Base-by-base conservation (phyloP, 2,888 invertebrate genomes). In the Sesamia inferens region DNA sequence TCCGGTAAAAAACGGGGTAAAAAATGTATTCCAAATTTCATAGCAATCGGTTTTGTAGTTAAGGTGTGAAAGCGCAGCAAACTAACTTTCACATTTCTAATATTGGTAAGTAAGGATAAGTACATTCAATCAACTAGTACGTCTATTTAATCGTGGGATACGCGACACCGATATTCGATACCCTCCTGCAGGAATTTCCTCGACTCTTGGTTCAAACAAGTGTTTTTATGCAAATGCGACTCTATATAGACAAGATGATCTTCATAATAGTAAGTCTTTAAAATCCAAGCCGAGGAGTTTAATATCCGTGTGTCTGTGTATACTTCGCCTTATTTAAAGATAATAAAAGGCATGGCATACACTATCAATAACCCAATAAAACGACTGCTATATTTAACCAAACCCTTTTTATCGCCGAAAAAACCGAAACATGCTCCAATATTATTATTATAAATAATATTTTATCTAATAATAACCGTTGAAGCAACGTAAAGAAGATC, bases 401-500 rank as follows among this genome's bases (percentile, higher is more conserved):
- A 84, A 73, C 81, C 84, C 77, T 81, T 84, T 85, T 83, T 74
- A 81, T 69, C 70, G 71, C 14, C 66, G 65, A 85, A 80, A 77
- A 77, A 77, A 83, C 69, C 68, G 84, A 81, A 85, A 85, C 74
- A 85, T 73, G 78, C 73, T 68, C 69, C 77, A 74, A 85, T 79
- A 83, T 83, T 81, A 78, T 81, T 71, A 77, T 79, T 74, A 78
- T 79, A 79, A 74, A 76, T 83, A 82, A 85, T 77, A 83, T 79
- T 79, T 81, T 79, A 85, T 85, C 75, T 83, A 77, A 86, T 81
- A 80, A 83, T 82, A 74, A 79, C 79, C 73, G 81, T 71, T 79
- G 73, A 55, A 76, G 74, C 79, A 79, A 80, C 78, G 81, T 85
- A 81, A 85, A 83, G 84, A 77, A 78, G 78, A 86, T 88, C 84